Evolutionary conservation across 2,113 vertebrate species (phyloP).

Genomic region (Mus pahari): DNA sequence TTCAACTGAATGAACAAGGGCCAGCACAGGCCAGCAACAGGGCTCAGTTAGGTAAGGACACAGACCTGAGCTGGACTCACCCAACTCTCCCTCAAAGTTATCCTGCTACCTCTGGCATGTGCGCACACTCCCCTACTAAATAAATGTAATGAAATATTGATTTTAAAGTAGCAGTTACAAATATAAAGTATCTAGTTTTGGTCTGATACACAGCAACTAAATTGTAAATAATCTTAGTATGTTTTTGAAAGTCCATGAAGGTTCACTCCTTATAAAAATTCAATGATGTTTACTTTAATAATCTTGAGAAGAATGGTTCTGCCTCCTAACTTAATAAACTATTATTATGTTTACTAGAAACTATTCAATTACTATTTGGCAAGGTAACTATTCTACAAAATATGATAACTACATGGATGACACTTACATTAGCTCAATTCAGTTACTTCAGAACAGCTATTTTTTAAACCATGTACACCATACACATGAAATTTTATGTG

Average conservation of each 20-base stretch:
- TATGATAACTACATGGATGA: background rate
- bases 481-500: background rate
- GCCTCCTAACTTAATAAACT: slow-evolving; percentile 1
- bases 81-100: background rate
- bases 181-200: background rate
- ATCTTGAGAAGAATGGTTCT: slow-evolving; percentile 50
- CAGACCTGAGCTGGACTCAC: background rate
- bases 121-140: background rate
- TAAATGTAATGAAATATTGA: background rate
- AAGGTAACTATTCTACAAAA: slow-evolving; percentile 35
- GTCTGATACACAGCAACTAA: background rate
- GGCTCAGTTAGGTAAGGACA: background rate
- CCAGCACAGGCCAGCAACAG: background rate
- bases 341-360: slow-evolving; percentile 56
- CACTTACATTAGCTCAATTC: background rate
- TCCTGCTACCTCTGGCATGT: background rate
- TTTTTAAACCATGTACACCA: background rate
- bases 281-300: slow-evolving; percentile 45
- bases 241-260: slow-evolving; percentile 31
- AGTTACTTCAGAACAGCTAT: background rate
- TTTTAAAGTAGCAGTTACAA: slow-evolving; percentile 48
- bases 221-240: slow-evolving; percentile 2
- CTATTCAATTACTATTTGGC: background rate
- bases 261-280: slow-evolving; percentile 29
- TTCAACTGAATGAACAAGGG: background rate